A percentile compares a stretch with the other conserved stretches of the same genome.
phyloP scores from a whole-genome alignment of 2,113 vertebrate species.

The Myocastor coypus region DNA sequence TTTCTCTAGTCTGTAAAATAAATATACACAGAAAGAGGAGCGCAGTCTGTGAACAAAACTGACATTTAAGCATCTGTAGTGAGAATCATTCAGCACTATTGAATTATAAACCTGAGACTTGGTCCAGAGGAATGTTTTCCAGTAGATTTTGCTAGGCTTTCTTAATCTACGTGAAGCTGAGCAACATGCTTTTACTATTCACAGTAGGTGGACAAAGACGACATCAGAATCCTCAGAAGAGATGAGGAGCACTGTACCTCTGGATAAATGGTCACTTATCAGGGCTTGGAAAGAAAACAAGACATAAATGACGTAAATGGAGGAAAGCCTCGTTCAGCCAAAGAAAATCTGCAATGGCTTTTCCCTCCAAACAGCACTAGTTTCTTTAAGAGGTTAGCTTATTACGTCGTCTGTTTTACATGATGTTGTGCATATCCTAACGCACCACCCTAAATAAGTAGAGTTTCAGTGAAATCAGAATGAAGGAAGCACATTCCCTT shows the following conservation, averaged over 20 bases:
- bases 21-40: conserved; percentile 98
- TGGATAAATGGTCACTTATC: neutral
- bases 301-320: neutral
- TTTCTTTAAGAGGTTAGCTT: neutral
- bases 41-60: conserved; percentile 91
- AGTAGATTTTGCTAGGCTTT: neutral
- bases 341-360: conserved; percentile 3
- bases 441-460: neutral
- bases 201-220: neutral
- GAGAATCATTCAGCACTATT: neutral
- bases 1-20: conserved; percentile 91
- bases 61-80: neutral
- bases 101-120: conserved; percentile 20
- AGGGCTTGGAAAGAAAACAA: neutral
- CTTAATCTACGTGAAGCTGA: conserved; percentile 38
- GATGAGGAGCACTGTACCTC: neutral
- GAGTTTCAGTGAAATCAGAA: conserved; percentile 12
- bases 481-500: conserved; percentile 20
- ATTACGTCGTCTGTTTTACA: neutral
- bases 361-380: neutral
- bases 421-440: neutral
- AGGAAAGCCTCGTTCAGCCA: conserved; percentile 5
- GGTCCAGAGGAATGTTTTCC: neutral
- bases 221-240: neutral
- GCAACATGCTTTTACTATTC: neutral